These are phyloP conservation scores for Euplexia lucipara DNA, from an alignment of 2,888 invertebrate genomes.

Conservation along the genomic window DNA sequence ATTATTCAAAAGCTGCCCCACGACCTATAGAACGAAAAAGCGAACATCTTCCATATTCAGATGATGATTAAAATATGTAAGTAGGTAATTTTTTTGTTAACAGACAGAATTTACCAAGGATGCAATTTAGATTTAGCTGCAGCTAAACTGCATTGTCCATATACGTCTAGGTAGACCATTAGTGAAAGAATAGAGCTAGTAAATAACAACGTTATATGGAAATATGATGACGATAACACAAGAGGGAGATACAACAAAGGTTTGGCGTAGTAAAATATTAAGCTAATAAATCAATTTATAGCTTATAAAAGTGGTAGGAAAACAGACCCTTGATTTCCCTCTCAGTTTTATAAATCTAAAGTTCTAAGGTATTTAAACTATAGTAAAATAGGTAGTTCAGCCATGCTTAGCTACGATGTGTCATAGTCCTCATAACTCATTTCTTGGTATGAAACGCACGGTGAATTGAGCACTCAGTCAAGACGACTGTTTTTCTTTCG, in stretches of 20 bases:
- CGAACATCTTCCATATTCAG: neutral
- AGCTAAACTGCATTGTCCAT: neutral
- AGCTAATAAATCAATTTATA: neutral
- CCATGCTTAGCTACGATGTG: neutral
- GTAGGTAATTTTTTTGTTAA: neutral
- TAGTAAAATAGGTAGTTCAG: neutral
- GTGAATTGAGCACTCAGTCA: constrained; percentile 49
- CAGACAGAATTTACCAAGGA: neutral
- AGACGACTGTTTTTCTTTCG: constrained; percentile 48
- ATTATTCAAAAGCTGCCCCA: neutral
- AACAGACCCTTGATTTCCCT: neutral
- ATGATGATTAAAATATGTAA: constrained; percentile 18
- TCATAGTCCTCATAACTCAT: constrained; percentile 20
- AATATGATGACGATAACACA: neutral
- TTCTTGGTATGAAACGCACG: constrained; percentile 37
- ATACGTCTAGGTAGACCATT: neutral
- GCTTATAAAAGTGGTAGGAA: neutral
- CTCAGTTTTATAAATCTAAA: neutral
- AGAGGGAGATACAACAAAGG: too few species aligned
- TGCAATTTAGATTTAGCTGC: neutral
- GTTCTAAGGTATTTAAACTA: neutral
- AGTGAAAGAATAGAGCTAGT: neutral
- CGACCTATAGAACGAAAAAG: neutral
- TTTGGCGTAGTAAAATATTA: neutral
- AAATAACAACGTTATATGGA: neutral